Evolutionary conservation across 2,113 vertebrate genomes (phyloP).

Genomic region (Centropristis striata): DNA sequence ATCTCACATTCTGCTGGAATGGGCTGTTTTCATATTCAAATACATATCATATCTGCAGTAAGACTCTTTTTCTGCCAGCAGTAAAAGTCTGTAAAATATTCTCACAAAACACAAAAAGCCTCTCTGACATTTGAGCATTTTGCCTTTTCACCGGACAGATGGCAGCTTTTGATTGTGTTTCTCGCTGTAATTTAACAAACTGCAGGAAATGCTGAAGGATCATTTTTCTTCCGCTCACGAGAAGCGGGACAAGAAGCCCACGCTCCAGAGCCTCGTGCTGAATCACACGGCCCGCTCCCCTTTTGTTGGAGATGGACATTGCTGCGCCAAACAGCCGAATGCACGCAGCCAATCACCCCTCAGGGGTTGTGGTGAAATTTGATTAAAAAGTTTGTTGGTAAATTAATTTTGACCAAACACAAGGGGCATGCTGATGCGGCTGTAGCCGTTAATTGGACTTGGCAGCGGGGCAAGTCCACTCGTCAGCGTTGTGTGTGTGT

Average conservation of each 20-base stretch:
- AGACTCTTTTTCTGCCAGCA: neutral
- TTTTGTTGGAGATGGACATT: constrained; percentile 4
- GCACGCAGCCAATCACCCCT: constrained; percentile 36
- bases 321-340: neutral
- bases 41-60: neutral
- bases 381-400: constrained; percentile 78
- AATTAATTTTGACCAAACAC: constrained; percentile 75
- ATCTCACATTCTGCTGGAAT: neutral
- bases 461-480: constrained; percentile 47
- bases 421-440: constrained; percentile 68
- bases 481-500: constrained; percentile 37
- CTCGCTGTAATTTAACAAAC: constrained; percentile 49
- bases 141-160: constrained; percentile 11
- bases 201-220: constrained; percentile 55
- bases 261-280: neutral
- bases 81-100: constrained; percentile 18
- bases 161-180: neutral
- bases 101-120: constrained; percentile 2
- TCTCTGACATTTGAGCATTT: constrained; percentile 42
- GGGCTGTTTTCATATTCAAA: constrained; percentile 7
- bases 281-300: constrained; percentile 14
- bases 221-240: constrained; percentile 44
- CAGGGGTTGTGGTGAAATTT: constrained; percentile 51
- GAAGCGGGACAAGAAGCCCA: neutral
- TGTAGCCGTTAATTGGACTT: constrained; percentile 68